Evolutionary conservation across 2,888 invertebrate species (phyloP).

Genomic region (Noctua comes): DNA sequence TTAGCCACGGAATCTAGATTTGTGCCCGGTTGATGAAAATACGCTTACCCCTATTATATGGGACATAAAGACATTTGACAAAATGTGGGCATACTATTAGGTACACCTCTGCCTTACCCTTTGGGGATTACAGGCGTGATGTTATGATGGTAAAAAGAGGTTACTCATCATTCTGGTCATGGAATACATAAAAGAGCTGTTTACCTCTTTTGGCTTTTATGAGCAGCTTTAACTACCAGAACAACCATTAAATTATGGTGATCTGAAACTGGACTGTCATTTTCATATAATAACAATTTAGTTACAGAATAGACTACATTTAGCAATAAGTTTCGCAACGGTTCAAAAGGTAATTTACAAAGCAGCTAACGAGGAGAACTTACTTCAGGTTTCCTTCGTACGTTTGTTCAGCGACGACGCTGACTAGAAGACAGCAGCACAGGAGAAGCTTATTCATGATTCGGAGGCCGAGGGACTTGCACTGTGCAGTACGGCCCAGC

Average conservation of each 20-base stretch:
- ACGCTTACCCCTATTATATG: too few species aligned
- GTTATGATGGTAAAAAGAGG: too few species aligned
- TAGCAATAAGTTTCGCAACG: not conserved
- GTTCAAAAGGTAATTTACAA: not conserved
- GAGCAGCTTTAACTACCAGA: not conserved
- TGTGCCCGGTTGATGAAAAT: too few species aligned
- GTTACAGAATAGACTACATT: not conserved
- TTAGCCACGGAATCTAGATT: too few species aligned
- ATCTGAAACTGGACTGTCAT: not conserved
- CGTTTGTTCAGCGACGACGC: constrained; percentile 37
- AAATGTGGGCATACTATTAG: too few species aligned
- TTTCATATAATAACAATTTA: not conserved
- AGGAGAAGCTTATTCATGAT: constrained; percentile 33
- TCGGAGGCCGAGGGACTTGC: not conserved
- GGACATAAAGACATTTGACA: too few species aligned
- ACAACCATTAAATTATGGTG: not conserved
- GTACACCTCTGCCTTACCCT: too few species aligned
- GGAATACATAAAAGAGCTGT: too few species aligned
- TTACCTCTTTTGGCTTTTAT: too few species aligned
- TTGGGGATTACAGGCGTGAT: too few species aligned
- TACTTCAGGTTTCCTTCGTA: constrained; percentile 1
- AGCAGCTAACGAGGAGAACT: not conserved
- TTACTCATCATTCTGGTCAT: too few species aligned
- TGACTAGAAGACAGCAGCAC: constrained; percentile 37
- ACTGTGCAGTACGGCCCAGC: not conserved